A percentile compares a stretch with the other conserved stretches of the same genome.
Evolutionary conservation across 2,888 invertebrate genomes (phyloP).

Genomic region (Galeruca laticollis): DNA sequence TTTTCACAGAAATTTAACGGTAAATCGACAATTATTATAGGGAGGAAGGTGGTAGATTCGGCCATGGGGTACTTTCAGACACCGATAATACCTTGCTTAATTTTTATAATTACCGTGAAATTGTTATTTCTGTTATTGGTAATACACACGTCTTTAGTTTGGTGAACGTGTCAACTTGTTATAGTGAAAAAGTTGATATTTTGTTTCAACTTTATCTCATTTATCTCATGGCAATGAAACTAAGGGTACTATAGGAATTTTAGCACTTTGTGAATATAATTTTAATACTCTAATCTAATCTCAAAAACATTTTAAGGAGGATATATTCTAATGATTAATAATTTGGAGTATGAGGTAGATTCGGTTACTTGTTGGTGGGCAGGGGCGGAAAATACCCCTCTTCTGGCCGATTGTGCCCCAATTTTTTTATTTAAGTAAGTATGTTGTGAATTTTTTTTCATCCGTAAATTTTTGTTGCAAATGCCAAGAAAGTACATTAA

Average conservation of each 20-base stretch:
- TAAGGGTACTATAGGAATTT: not conserved
- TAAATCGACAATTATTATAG: too few relatives aligned
- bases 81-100: conserved; percentile 15
- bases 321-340: conserved; percentile 1
- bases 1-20: too few relatives aligned
- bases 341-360: conserved; percentile 17
- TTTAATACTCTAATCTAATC: conserved; percentile 9
- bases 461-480: conserved; percentile 10
- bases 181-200: conserved; percentile 7
- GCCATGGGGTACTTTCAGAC: conserved; percentile 15
- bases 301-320: conserved; percentile 9
- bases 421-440: conserved; percentile 2
- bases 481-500: conserved; percentile 15
- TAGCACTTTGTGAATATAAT: not conserved
- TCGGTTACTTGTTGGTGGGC: conserved; percentile 11
- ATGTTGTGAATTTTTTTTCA: conserved; percentile 15
- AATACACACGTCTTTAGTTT: not conserved
- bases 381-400: not conserved
- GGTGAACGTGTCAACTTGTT: conserved; percentile 8
- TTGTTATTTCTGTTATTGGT: conserved; percentile 6
- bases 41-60: too few relatives aligned
- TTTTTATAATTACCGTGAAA: conserved; percentile 9
- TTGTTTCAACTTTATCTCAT: not conserved
- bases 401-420: too few relatives aligned
- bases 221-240: conserved; percentile 1